Base-by-base conservation (phyloP, 2,797 vertebrate species). In the Austrolebias charrua region DNA sequence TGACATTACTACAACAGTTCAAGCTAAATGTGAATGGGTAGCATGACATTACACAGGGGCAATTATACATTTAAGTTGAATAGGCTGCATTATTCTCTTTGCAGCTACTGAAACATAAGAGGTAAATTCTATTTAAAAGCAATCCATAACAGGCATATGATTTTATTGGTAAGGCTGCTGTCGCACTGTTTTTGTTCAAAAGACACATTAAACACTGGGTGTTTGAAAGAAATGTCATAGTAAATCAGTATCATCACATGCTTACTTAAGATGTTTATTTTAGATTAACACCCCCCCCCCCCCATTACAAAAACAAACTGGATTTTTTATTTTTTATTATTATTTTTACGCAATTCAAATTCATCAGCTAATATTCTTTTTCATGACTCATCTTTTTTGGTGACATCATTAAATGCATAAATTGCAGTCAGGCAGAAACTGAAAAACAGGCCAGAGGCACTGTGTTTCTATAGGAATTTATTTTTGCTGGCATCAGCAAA, bases 381-480 rank as follows among this genome's bases (percentile, higher is more conserved):
- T 64, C 63, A 69, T 76, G 82, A 81, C 66, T 85, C 60, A 47
- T 69, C 54, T 42, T 9, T 85, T 80, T 78, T 69, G 43, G 69
- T 57, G 60, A 78, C 66, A 59, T 60, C 56, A 65, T 81, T 79
- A 76, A 86, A 80, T 70, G 74, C 77, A 59, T 73, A 74, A 74
- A 75, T 59, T 68, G 43, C 42, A 60, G 76, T 67, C 73, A 69
- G 46, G 71, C 69, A 62, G 20, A 31, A 62, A n/a, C 31, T 68
- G 71, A 60, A 67, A 69, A 74, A 68, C 38, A 64, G 70, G 66
- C 82, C 65, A 13, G 60, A 69, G 60, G 75, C 47, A 2, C n/a
- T 40, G 55, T 60, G 61, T 46, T 58, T 68, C 69, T 62, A 24
- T 52, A 57, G 75, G 76, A 71, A 64, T 68, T 75, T 80, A 61